Evolutionary conservation across 2,113 vertebrate species (phyloP), one percentile per base, ranked within the genome.

Genomic region (Gadus chalcogrammus): DNA sequence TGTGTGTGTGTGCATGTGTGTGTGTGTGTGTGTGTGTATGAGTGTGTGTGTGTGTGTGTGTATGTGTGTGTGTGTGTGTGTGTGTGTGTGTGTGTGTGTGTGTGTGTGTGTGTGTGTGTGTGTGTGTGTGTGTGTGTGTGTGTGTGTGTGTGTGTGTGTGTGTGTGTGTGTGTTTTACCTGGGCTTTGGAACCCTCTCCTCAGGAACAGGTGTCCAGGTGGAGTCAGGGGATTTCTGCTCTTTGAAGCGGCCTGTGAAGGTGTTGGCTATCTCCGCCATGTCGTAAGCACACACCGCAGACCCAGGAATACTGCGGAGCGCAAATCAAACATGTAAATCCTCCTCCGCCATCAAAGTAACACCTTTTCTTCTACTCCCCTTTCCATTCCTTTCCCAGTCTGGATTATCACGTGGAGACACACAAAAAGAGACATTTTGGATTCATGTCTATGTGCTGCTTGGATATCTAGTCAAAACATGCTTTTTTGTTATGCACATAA

Each of bases 271-370:
- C 73, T 99, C 97, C 15, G 91, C 91, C 97, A 99, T 97, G 90
- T 99, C 96, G 69, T 98, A 99, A 79, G 96, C 97, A 69, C 97
- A 99, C 56, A 99, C 97, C 0, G 97, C 97, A 55, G 97, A 99
- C 72, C 97, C 97, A 38, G 96, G 96, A 87, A 99, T 99, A 85
- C 97, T 99, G 92, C 68, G 61, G 77, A 84, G 75, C 66, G 66
- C 77, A 35, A 65, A 74, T 48, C 60, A 76, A 48, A 69, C 59
- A 75, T 63, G 73, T 74, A 71, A 79, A 63, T 67, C 35, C n/a
- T 4, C 72, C 60, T 67, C 24, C 56, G 71, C 63, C 59, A 79
- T 80, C 69, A 82, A 75, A 84, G 83, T 84, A 82, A 69, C 71
- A 87, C 76, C 77, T 78, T 76, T 68, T 60, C 7, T 20, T 20